Evolutionary conservation across 2,113 vertebrate genomes (phyloP).

Genomic region (Pluvialis apricaria): DNA sequence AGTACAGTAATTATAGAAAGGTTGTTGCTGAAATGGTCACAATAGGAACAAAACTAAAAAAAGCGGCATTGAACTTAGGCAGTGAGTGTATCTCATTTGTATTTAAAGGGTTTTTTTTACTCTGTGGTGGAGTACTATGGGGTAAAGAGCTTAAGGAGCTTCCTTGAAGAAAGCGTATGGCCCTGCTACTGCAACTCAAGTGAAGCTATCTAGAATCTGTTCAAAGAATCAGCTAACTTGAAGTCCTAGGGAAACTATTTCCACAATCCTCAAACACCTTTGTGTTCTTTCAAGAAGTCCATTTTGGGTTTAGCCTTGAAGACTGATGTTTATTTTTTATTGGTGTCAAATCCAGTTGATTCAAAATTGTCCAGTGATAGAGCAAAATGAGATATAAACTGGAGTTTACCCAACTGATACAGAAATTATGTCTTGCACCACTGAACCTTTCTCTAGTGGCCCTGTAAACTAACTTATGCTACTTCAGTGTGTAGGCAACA

Average conservation of each 20-base stretch:
- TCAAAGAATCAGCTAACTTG: neutral
- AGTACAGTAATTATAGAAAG: neutral
- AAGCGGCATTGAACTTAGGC: rapidly evolving
- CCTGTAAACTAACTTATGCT: neutral
- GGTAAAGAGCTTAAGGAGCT: neutral
- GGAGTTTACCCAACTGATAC: rapidly evolving
- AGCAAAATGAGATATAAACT: neutral
- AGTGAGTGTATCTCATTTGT: rapidly evolving
- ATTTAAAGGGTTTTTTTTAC: neutral
- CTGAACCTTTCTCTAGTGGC: neutral
- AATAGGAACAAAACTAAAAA: neutral
- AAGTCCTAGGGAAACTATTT: neutral
- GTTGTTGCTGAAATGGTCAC: neutral
- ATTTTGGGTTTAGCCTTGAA: neutral
- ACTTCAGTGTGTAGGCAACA: neutral
- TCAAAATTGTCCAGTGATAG: neutral
- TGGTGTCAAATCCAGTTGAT: neutral
- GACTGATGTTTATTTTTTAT: neutral
- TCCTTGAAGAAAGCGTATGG: neutral
- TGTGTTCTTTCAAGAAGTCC: neutral
- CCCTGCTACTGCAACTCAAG: neutral
- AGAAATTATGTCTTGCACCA: neutral
- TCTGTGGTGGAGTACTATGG: neutral
- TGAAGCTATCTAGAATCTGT: neutral
- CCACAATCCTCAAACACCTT: neutral